These are phyloP conservation scores for Lochmaea capreae DNA, from an alignment of 2,888 invertebrate genomes.

Conservation along the genomic window DNA sequence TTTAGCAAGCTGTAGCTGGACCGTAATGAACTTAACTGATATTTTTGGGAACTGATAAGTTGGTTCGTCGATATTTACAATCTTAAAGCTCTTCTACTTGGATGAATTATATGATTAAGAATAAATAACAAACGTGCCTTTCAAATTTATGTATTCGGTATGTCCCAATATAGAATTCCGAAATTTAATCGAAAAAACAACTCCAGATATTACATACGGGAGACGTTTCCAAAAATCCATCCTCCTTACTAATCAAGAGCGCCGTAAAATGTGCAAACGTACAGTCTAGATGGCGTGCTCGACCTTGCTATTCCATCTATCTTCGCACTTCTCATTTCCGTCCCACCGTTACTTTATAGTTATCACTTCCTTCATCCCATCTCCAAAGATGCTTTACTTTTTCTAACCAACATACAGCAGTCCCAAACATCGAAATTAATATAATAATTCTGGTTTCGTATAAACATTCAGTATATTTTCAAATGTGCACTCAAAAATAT, in stretches of 20 bases:
- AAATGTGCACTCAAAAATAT: no score
- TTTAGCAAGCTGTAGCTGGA: no score
- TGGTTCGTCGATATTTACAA: no score
- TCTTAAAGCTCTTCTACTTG: no score
- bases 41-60: no score
- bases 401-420: conserved; percentile 27
- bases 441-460: background rate
- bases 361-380: conserved; percentile 61
- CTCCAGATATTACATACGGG: conserved; percentile 11
- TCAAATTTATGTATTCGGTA: no score
- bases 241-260: conserved; percentile 56
- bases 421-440: conserved; percentile 8
- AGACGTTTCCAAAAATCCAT: conserved; percentile 44
- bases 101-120: no score
- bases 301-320: conserved; percentile 61
- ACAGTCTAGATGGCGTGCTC: conserved; percentile 62
- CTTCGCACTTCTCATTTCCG: conserved; percentile 64
- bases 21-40: no score
- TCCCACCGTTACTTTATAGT: conserved; percentile 63
- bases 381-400: conserved; percentile 44
- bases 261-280: conserved; percentile 58
- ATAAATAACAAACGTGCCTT: no score
- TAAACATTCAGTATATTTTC: no score
- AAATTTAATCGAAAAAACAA: conserved; percentile 21
- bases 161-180: background rate